Percentiles rank a stretch among this genome's conserved stretches.
These are phyloP conservation scores for Chelmon rostratus DNA, from an alignment of 2,797 vertebrate species.

Conservation along the genomic window DNA sequence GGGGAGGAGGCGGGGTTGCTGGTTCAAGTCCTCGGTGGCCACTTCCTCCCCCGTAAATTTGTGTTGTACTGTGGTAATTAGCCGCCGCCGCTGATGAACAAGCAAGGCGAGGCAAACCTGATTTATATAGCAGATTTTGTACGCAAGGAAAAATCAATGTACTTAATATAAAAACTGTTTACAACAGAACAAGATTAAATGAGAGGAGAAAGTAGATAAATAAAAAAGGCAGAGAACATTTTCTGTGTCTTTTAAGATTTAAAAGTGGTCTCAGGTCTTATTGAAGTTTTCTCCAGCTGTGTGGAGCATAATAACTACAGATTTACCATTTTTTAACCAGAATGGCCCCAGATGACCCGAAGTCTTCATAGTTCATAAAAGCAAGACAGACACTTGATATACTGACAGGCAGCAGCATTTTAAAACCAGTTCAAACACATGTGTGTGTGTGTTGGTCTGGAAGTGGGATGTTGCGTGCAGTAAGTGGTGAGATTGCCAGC, in stretches of 20 bases:
- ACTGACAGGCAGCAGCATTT: slow-evolving; percentile 17
- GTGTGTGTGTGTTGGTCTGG: slow-evolving; percentile 14
- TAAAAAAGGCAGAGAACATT: slow-evolving; percentile 12
- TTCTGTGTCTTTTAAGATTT: slow-evolving; percentile 13
- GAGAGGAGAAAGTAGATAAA: slow-evolving; percentile 11
- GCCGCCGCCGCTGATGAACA: slow-evolving; percentile 42
- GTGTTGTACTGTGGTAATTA: slow-evolving; percentile 55
- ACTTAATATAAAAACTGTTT: slow-evolving; percentile 23
- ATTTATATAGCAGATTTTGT: slow-evolving; percentile 29
- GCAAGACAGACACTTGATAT: slow-evolving; percentile 16
- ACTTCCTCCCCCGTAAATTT: slow-evolving; percentile 48
- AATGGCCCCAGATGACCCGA: slow-evolving; percentile 16
- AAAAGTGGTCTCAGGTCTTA: background rate
- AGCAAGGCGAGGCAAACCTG: background rate
- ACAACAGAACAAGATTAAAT: slow-evolving; percentile 16
- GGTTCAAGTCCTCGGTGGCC: slow-evolving; percentile 62
- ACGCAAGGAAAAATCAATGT: slow-evolving; percentile 17
- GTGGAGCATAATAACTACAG: background rate
- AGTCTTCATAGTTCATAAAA: slow-evolving; percentile 20
- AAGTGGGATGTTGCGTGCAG: slow-evolving; percentile 39
- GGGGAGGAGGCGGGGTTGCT: slow-evolving; percentile 42
- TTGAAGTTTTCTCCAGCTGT: background rate
- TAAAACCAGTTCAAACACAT: slow-evolving; percentile 30
- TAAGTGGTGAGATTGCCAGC: slow-evolving; percentile 36
- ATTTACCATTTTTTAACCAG: background rate